Conservation (phyloP, 2,888 invertebrate species). For the Entomobrya multifasciata region DNA sequence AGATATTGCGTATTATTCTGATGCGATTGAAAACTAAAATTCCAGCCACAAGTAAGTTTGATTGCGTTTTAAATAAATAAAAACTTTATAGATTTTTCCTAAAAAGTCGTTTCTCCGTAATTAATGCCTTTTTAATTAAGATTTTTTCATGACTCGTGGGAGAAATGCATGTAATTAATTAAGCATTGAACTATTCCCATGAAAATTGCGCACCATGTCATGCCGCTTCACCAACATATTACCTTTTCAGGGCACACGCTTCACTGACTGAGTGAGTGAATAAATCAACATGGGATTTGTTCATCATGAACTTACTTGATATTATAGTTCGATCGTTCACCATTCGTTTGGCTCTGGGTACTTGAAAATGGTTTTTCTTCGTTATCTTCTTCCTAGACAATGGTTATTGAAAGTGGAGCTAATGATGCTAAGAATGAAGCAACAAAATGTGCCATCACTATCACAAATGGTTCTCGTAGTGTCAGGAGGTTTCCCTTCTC, state of each 20-base stretch:
- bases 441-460: not conserved
- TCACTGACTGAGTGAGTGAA: not conserved
- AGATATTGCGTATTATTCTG: too few relatives aligned
- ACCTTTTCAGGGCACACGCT: not conserved
- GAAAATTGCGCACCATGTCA: constrained; percentile 5
- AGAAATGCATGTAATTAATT: constrained; percentile 26
- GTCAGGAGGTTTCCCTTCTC: not conserved
- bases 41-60: too few relatives aligned
- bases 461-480: constrained; percentile 1
- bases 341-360: not conserved
- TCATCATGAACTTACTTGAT: not conserved
- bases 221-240: not conserved
- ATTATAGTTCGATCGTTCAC: too few relatives aligned
- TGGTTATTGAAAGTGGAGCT: constrained; percentile 46
- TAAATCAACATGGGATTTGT: constrained; percentile 21
- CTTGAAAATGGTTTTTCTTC: constrained; percentile 16
- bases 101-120: not conserved
- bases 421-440: constrained; percentile 54
- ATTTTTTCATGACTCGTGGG: not conserved
- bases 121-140: constrained; percentile 7
- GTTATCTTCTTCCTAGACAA: constrained; percentile 28
- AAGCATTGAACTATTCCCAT: not conserved
- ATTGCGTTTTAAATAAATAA: too few relatives aligned
- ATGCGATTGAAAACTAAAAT: too few relatives aligned
- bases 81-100: too few relatives aligned